These are phyloP conservation scores for Syrphus vitripennis DNA, from an alignment of 2,888 invertebrate genomes.

Conservation along the genomic window DNA sequence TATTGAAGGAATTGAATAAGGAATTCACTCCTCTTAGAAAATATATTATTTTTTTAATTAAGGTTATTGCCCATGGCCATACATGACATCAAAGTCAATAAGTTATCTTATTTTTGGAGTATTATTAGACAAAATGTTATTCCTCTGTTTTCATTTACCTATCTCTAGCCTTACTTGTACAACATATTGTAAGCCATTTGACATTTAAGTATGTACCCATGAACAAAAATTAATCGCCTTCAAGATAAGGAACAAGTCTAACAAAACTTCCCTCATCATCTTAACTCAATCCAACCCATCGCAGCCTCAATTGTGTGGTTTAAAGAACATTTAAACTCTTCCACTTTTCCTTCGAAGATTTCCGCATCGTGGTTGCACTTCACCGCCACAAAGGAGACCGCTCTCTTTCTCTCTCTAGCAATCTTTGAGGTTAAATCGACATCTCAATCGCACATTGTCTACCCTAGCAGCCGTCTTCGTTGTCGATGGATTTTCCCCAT, in stretches of 20 bases:
- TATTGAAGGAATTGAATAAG: too few species aligned
- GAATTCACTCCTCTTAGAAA: too few species aligned
- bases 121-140: too few species aligned
- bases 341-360: slow-evolving; percentile 44
- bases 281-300: background rate
- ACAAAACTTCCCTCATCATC: background rate
- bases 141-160: too few species aligned
- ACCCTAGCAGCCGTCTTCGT: background rate
- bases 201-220: background rate
- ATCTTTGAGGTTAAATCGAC: slow-evolving; percentile 69
- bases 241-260: slow-evolving; percentile 13
- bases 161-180: background rate
- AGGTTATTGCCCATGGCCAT: too few species aligned
- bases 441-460: slow-evolving; percentile 65
- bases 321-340: slow-evolving; percentile 39
- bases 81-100: too few species aligned
- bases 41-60: too few species aligned
- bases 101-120: too few species aligned
- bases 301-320: slow-evolving; percentile 19
- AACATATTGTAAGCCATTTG: background rate
- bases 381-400: slow-evolving; percentile 37
- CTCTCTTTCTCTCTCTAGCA: slow-evolving; percentile 10
- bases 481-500: slow-evolving; percentile 47
- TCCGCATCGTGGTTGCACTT: slow-evolving; percentile 62
- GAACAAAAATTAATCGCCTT: background rate